Evolutionary conservation across 2,888 invertebrate genomes (phyloP).

Genomic region (Noctua fimbriata): DNA sequence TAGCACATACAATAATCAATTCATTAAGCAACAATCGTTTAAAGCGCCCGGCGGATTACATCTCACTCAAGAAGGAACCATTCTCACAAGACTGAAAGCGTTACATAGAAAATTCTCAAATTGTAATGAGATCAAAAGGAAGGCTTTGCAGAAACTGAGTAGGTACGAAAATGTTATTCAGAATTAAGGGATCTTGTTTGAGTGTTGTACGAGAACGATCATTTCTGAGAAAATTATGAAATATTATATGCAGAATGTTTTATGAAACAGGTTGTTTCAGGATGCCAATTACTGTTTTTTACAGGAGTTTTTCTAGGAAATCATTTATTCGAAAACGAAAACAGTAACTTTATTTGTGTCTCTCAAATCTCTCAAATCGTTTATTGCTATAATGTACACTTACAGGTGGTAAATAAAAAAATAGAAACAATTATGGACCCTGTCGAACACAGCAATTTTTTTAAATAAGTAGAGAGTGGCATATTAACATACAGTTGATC

Average conservation of each 20-base stretch:
- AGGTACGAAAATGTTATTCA: constrained; percentile 14
- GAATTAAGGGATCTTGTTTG: constrained; percentile 39
- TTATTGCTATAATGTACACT: too few relatives aligned
- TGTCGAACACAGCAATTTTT: too few relatives aligned
- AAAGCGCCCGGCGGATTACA: constrained; percentile 36
- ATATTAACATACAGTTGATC: not conserved
- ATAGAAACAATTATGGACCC: too few relatives aligned
- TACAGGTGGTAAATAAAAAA: too few relatives aligned
- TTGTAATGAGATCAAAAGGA: constrained; percentile 45
- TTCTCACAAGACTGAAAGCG: constrained; percentile 30
- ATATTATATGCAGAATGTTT: not conserved
- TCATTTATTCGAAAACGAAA: not conserved
- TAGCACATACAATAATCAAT: constrained; percentile 60
- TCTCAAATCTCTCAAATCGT: too few relatives aligned
- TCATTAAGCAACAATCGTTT: constrained; percentile 47
- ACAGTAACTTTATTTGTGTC: too few relatives aligned
- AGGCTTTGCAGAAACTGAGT: constrained; percentile 23
- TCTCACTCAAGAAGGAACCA: constrained; percentile 27
- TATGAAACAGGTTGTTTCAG: not conserved
- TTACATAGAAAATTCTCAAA: constrained; percentile 37
- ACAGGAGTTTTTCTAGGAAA: not conserved
- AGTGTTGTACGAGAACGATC: constrained; percentile 22
- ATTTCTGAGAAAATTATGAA: constrained; percentile 8
- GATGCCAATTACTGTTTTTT: not conserved
- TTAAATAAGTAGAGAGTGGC: not conserved